phyloP scores from a whole-genome alignment of 2,797 vertebrate species.

The Gambusia yucatana region DNA sequence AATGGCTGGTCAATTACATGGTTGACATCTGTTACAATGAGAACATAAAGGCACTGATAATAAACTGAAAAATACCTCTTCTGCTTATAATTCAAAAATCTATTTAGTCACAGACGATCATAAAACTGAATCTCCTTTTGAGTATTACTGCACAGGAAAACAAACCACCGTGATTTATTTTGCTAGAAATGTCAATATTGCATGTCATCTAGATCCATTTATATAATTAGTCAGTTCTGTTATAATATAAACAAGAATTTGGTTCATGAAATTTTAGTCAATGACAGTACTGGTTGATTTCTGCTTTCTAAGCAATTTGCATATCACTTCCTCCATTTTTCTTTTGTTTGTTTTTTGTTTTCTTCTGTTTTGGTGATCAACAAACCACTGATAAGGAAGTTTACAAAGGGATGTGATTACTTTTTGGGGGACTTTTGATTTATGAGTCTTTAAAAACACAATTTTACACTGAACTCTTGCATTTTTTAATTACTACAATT shows the following conservation, averaged over 20 bases:
- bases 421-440: background rate
- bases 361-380: background rate
- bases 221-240: background rate
- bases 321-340: too few relatives aligned
- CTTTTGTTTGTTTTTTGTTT: too few relatives aligned
- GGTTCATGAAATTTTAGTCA: background rate
- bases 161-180: background rate
- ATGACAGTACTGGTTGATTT: background rate
- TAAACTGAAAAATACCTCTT: constrained; percentile 62
- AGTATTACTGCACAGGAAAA: background rate
- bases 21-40: background rate
- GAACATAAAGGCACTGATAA: constrained; percentile 55
- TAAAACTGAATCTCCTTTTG: constrained; percentile 39
- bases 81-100: constrained; percentile 38
- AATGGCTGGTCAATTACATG: background rate
- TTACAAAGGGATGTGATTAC: background rate
- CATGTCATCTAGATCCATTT: background rate
- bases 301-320: too few relatives aligned
- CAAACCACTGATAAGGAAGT: too few relatives aligned
- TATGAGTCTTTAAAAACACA: background rate
- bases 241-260: background rate
- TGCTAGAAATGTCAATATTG: background rate
- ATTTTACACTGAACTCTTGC: background rate
- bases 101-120: constrained; percentile 54
- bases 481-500: background rate